Conservation (phyloP, 2,113 vertebrate genomes). For the Centropus unirufus region DNA sequence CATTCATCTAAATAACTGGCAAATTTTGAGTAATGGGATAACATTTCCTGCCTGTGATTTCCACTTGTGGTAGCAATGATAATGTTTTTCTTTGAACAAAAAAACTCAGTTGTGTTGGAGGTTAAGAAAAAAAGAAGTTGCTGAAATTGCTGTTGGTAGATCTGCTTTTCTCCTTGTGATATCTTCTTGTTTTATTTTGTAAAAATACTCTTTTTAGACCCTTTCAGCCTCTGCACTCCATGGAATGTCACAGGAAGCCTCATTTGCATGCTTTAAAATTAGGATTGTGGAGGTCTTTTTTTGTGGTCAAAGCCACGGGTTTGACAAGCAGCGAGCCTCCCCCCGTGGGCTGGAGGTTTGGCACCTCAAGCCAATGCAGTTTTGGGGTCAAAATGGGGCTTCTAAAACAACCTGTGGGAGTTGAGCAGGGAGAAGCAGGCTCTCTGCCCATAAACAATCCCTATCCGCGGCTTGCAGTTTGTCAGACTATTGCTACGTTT, state of each 20-base stretch:
- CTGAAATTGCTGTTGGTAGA: neutral
- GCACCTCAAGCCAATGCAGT: neutral
- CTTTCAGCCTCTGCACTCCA: rapidly evolving
- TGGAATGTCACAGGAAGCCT: neutral
- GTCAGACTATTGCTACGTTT: neutral
- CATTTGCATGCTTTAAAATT: neutral
- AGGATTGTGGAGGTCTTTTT: neutral
- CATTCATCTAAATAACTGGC: neutral
- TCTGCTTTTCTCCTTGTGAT: neutral
- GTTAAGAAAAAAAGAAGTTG: neutral
- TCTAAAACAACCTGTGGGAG: neutral
- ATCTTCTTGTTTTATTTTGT: neutral
- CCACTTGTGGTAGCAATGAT: neutral
- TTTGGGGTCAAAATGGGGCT: neutral
- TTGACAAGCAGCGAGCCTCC: neutral
- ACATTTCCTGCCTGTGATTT: neutral
- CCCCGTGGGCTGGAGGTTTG: neutral
- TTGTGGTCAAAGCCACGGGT: neutral
- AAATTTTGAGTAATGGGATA: neutral
- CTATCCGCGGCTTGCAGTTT: neutral
- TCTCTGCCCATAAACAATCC: neutral
- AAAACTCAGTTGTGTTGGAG: neutral
- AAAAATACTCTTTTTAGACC: neutral
- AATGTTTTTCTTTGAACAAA: neutral
- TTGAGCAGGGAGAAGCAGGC: neutral